Evolutionary conservation across 2,113 vertebrate genomes (phyloP), one percentile per base, ranked within the genome.

Genomic region (Bufo bufo): DNA sequence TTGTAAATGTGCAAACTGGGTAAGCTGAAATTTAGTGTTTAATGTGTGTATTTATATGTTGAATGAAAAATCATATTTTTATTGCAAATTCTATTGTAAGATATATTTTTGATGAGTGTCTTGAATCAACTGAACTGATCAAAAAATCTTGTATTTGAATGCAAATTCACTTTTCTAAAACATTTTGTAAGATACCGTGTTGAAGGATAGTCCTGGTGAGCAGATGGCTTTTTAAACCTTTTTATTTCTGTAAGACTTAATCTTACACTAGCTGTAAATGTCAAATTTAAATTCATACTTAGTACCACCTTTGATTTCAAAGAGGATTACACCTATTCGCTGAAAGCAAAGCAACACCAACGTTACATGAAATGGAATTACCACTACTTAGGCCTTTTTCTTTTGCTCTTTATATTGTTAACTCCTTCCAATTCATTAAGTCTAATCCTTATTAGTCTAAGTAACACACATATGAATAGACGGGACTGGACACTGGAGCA

Each of bases 391-490:
- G 94, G 95, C 95, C 93, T 93, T 95, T 95, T 95, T 95, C 91
- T 95, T 96, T 94, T 93, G 95, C 94, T 95, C 81, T 90, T 94
- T 94, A 95, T 94, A 97, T 99, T 98, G 98, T 99, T 97, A 98
- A 98, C 97, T 97, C 96, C 96, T 97, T 99, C 97, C 96, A 96
- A 95, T 97, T 99, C 97, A 98, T 99, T 97, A 97, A 95, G 92
- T 94, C 94, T 99, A 99, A 99, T 99, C 98, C 97, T 95, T 93
- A 96, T 94, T 95, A 96, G 93, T 91, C 95, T 94, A 95, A 96
- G 95, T 95, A 97, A 96, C 94, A 93, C 94, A 94, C 95, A 93
- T 95, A 93, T 96, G 96, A 97, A 97, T 96, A 93, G 94, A 93
- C 93, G 94, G 88, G 85, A 92, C 95, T 92, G 93, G 93, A 94